phyloP scores from a whole-genome alignment of 2,113 vertebrate genomes.

The human region DNA sequence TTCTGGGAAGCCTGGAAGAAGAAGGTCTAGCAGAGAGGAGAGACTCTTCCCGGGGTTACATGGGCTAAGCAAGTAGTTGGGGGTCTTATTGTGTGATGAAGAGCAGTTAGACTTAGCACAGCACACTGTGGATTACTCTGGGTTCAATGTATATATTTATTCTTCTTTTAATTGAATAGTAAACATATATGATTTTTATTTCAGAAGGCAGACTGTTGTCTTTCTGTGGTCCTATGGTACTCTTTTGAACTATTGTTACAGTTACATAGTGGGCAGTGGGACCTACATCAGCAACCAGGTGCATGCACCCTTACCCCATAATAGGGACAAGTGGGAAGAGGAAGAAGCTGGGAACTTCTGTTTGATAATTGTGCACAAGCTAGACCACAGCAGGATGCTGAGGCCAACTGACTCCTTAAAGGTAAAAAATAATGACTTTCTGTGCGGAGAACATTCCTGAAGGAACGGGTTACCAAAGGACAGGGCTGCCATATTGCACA shows the following conservation, averaged over 20 bases:
- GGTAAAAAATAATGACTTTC: neutral
- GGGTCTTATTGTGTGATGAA: neutral
- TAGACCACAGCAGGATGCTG: neutral
- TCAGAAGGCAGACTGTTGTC: neutral
- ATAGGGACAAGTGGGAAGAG: neutral
- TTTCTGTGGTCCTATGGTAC: neutral
- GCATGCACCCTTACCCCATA: neutral
- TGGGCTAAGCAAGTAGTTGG: neutral
- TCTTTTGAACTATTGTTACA: neutral
- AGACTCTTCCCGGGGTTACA: neutral
- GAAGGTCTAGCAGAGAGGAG: neutral
- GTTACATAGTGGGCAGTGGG: neutral
- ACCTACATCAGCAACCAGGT: neutral
- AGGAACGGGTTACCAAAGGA: neutral
- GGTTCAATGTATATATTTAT: neutral
- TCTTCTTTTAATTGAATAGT: slow-evolving; percentile 13
- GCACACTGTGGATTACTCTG: neutral
- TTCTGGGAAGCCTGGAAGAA: neutral
- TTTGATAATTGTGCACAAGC: neutral
- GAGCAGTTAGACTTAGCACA: neutral
- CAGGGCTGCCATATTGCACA: neutral
- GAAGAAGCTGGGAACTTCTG: neutral
- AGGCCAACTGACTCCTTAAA: neutral
- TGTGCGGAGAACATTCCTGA: neutral
- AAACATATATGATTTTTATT: neutral